These are phyloP conservation scores for Eclectus roratus DNA, from an alignment of 2,113 vertebrate species.

Conservation along the genomic window DNA sequence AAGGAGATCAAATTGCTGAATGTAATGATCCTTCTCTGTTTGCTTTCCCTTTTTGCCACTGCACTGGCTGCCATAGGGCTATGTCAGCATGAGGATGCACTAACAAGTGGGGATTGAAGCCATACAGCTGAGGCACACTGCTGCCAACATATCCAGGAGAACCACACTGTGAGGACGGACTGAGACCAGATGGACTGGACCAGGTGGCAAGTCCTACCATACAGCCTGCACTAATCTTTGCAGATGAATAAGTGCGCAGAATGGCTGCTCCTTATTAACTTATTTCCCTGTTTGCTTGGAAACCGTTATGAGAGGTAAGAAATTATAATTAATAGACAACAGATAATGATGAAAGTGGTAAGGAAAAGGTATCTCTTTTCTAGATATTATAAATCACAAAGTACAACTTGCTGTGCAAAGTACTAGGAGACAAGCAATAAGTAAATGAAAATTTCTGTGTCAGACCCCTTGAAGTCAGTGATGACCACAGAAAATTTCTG, in stretches of 20 bases:
- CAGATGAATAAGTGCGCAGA: neutral
- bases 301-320: neutral
- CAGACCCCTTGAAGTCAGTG: neutral
- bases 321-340: neutral
- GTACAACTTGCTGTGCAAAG: neutral
- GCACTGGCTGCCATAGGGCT: neutral
- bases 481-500: neutral
- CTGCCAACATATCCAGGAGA: neutral
- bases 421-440: neutral
- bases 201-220: neutral
- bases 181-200: neutral
- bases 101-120: neutral
- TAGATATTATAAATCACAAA: neutral
- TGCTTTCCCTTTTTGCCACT: neutral
- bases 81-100: neutral
- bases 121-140: rapidly evolving
- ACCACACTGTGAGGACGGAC: rapidly evolving
- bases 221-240: rapidly evolving
- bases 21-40: neutral
- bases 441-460: neutral
- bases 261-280: neutral
- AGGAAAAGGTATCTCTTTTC: neutral
- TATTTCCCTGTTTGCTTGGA: neutral
- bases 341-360: neutral
- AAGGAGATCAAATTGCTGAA: neutral